Evolutionary conservation across 2,888 invertebrate species (phyloP).

Genomic region (Branchellion lobata): DNA sequence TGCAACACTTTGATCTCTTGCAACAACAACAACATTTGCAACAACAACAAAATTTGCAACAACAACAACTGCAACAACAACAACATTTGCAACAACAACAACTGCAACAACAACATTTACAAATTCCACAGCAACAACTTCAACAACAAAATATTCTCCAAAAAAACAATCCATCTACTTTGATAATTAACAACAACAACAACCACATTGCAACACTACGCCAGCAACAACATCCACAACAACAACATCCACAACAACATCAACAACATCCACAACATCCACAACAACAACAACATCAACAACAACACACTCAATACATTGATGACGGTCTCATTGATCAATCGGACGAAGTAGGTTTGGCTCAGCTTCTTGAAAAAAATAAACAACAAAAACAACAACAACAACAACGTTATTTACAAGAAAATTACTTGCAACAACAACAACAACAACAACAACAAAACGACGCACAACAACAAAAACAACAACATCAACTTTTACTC

Average conservation of each 20-base stretch:
- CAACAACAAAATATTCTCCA: not conserved
- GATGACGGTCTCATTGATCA: too few species aligned
- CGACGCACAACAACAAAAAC: too few species aligned
- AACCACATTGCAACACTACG: too few species aligned
- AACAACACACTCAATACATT: slow-evolving; percentile 8
- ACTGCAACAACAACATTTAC: not conserved
- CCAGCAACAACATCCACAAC: not conserved
- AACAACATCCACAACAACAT: not conserved
- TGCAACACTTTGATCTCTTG: not conserved
- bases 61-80: slow-evolving; percentile 35
- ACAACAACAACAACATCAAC: not conserved
- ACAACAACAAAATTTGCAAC: slow-evolving; percentile 26
- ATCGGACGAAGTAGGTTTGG: too few species aligned
- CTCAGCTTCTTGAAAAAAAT: too few species aligned
- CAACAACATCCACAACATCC: not conserved
- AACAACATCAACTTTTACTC: not conserved
- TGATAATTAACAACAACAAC: not conserved
- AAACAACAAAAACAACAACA: too few species aligned
- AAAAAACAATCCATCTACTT: not conserved
- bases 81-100: not conserved
- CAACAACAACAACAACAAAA: slow-evolving; percentile 2
- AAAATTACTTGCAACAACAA: too few species aligned
- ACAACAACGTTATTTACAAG: not conserved
- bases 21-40: slow-evolving; percentile 3
- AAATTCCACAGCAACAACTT: not conserved